Conservation (phyloP, 2,888 invertebrate genomes). For the Dascillus cervinus region DNA sequence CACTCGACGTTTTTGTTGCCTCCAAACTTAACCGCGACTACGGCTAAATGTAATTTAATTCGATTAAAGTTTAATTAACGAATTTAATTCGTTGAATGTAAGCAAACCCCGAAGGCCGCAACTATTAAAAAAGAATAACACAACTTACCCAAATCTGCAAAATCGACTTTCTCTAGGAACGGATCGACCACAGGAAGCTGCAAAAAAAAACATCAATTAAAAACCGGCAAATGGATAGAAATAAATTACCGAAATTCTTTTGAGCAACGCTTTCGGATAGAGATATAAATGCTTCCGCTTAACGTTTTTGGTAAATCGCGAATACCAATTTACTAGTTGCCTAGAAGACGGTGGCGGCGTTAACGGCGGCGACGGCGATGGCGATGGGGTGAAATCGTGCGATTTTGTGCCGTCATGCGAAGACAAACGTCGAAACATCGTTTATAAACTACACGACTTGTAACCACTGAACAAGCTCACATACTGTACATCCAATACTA, state of each 20-base stretch:
- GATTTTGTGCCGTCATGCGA: constrained; percentile 21
- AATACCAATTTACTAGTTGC: no score
- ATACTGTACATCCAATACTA: no score
- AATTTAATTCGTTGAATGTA: no score
- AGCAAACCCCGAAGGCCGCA: no score
- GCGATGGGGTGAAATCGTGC: constrained; percentile 14
- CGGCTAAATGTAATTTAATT: no score
- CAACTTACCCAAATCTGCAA: constrained; percentile 68
- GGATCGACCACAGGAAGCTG: constrained; percentile 89
- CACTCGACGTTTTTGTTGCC: no score
- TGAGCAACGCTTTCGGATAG: constrained; percentile 30
- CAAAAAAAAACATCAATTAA: no score
- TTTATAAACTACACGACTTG: constrained; percentile 1
- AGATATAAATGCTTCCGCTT: constrained; percentile 26
- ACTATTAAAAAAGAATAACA: no score
- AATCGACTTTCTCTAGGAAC: constrained; percentile 78
- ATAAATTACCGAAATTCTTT: constrained; percentile 27
- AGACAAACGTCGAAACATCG: constrained; percentile 30
- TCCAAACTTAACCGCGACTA: no score
- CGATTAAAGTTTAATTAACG: no score
- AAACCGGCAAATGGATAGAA: no score
- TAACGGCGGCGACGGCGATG: constrained; percentile 22
- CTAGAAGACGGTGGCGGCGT: constrained; percentile 31
- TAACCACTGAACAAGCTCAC: no score
- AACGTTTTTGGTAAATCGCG: constrained; percentile 30